A percentile compares a stretch with the other conserved stretches of the same genome.
phyloP scores from a whole-genome alignment of 2,113 vertebrate genomes.

The Dolichotis patagonum region DNA sequence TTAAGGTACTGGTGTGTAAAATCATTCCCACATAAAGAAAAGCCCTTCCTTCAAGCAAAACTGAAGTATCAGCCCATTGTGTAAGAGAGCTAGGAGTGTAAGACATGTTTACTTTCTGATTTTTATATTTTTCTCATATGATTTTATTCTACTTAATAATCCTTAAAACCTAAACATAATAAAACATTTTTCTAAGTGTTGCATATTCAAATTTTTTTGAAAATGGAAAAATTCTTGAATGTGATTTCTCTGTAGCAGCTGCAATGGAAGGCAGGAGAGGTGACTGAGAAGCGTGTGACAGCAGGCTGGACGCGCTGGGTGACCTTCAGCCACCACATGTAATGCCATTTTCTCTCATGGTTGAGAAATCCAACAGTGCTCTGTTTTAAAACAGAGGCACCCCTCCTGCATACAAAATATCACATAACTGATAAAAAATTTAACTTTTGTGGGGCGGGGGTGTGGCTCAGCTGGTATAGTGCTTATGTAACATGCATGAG shows the following conservation, averaged over 20 bases:
- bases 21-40: background rate
- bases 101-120: background rate
- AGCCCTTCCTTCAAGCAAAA: slow-evolving; percentile 19
- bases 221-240: slow-evolving; percentile 36
- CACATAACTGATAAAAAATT: background rate
- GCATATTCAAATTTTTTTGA: background rate
- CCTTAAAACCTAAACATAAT: slow-evolving; percentile 34
- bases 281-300: background rate
- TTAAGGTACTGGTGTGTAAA: background rate
- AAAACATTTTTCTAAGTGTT: slow-evolving; percentile 33
- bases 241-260: slow-evolving; percentile 9
- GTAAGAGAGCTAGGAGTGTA: background rate
- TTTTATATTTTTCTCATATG: background rate
- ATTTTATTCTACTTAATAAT: background rate
- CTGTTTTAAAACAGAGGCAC: background rate
- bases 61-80: slow-evolving; percentile 1
- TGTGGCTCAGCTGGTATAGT: background rate
- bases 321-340: background rate
- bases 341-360: background rate
- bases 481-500: background rate
- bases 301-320: background rate
- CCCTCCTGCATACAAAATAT: background rate
- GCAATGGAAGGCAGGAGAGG: background rate
- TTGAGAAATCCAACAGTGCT: background rate
- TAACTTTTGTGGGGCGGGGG: background rate